Conservation (phyloP, 2,113 vertebrate genomes). For the Natator depressus region DNA sequence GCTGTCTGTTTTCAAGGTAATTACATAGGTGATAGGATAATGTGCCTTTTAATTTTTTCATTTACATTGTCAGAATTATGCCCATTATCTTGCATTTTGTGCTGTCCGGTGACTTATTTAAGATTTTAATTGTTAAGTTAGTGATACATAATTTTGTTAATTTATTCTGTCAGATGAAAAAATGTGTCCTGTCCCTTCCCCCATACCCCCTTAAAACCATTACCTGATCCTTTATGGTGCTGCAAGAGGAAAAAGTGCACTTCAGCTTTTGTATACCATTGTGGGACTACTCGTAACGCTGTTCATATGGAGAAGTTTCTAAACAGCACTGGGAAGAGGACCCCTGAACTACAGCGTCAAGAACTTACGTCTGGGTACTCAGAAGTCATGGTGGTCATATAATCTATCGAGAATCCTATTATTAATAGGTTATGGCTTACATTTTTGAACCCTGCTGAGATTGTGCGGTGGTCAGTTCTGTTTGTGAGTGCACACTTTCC, state of each 20-base stretch:
- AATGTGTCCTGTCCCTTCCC: neutral
- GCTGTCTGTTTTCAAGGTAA: conserved; percentile 11
- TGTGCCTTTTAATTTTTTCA: conserved; percentile 57
- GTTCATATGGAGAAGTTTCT: neutral
- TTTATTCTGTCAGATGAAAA: conserved; percentile 22
- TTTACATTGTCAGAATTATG: conserved; percentile 39
- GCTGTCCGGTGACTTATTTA: conserved; percentile 35
- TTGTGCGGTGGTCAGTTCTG: neutral
- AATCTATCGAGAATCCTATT: neutral
- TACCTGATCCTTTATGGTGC: neutral
- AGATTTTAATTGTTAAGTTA: conserved; percentile 47
- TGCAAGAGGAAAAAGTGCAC: neutral
- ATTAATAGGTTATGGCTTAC: neutral
- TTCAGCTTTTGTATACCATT: neutral
- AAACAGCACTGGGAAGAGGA: neutral
- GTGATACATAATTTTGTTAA: conserved; percentile 55
- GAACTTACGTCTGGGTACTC: conserved; percentile 38
- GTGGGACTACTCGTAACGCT: neutral
- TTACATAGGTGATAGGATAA: conserved; percentile 49
- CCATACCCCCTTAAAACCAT: rapidly evolving
- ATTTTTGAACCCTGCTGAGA: conserved; percentile 12
- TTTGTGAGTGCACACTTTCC: neutral
- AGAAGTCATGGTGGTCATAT: neutral
- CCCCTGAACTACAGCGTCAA: conserved; percentile 28
- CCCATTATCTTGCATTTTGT: conserved; percentile 24